Evolutionary conservation across 2,797 vertebrate genomes (phyloP).

Genomic region (Sebastes matsubarae): DNA sequence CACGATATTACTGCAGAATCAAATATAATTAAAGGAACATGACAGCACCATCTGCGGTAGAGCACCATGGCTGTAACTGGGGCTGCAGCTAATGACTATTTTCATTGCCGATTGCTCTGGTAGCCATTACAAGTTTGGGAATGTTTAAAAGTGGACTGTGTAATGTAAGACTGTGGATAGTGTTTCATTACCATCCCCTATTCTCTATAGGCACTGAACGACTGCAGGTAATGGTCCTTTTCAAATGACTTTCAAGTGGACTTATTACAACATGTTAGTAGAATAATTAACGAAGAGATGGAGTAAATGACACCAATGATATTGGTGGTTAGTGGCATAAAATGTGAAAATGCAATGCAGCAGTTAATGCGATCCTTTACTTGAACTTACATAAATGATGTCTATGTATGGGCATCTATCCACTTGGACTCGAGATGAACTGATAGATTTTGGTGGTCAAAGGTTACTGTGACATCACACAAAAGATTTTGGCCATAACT

Average conservation of each 20-base stretch:
- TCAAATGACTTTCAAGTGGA: conserved; percentile 56
- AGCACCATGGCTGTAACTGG: conserved; percentile 4
- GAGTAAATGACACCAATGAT: background rate
- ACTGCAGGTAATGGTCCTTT: conserved; percentile 49
- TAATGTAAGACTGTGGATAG: background rate
- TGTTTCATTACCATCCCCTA: background rate
- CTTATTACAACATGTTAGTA: conserved; percentile 44
- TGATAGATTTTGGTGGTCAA: no score
- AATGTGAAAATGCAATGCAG: background rate
- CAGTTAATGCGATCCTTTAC: background rate
- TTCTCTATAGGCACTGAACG: conserved; percentile 2
- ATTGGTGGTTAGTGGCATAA: background rate
- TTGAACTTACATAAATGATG: background rate
- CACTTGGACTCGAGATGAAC: no score
- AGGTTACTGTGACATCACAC: no score
- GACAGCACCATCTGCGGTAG: conserved; percentile 49
- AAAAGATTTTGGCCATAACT: no score
- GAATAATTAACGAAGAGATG: conserved; percentile 52
- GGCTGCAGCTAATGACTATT: conserved; percentile 27
- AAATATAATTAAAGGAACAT: conserved; percentile 67
- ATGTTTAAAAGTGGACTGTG: conserved; percentile 21
- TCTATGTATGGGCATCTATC: background rate
- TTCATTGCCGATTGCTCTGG: conserved; percentile 38
- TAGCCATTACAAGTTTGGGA: conserved; percentile 16
- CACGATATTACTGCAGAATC: conserved; percentile 65